phyloP scores from a whole-genome alignment of 2,797 vertebrate species.

The Amazonetta brasiliensis region DNA sequence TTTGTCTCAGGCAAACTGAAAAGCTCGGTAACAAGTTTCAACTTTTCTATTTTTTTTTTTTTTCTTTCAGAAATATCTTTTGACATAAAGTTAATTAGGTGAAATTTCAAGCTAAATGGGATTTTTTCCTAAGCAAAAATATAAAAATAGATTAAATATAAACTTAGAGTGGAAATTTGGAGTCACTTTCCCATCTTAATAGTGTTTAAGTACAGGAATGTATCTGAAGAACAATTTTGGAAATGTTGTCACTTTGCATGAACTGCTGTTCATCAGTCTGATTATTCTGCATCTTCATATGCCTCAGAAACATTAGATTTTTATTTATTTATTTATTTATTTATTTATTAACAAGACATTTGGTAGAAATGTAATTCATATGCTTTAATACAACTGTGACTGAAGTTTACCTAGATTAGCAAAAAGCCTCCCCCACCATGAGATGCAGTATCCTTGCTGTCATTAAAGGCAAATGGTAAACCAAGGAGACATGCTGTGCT shows the following conservation, averaged over 20 bases:
- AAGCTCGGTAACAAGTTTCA: neutral
- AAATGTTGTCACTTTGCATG: conserved; percentile 3
- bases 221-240: conserved; percentile 38
- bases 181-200: conserved; percentile 23
- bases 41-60: neutral
- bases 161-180: conserved; percentile 18
- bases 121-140: neutral
- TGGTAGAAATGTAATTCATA: neutral
- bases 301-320: neutral
- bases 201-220: conserved; percentile 11
- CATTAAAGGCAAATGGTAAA: neutral
- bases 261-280: conserved; percentile 21
- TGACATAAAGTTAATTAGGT: conserved; percentile 19
- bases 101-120: conserved; percentile 20
- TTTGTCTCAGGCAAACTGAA: neutral
- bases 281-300: conserved; percentile 13
- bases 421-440: neutral
- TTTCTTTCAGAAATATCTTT: neutral
- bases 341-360: neutral
- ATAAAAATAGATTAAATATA: conserved; percentile 39
- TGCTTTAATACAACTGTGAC: neutral
- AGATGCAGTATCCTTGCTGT: neutral
- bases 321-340: neutral
- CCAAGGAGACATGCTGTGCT: neutral
- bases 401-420: neutral